Evolutionary conservation across 2,797 vertebrate genomes (phyloP).

Genomic region (Melanotaenia trifasciata): DNA sequence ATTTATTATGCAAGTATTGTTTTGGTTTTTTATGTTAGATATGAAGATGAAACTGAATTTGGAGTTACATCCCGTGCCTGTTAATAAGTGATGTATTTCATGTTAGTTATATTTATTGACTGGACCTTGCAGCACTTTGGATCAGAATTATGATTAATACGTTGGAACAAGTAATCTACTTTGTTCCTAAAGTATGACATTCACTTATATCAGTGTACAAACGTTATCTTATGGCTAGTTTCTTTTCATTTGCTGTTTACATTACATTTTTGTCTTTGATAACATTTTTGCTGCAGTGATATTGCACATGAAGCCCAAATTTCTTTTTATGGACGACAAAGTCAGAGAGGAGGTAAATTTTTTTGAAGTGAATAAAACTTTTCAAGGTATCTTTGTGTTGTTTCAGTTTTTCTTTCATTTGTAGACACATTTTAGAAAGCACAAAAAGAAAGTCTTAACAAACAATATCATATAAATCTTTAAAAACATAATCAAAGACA

Average conservation of each 20-base stretch:
- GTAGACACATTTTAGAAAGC: background rate
- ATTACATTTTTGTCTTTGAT: constrained; percentile 64
- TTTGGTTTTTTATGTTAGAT: constrained; percentile 39
- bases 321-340: constrained; percentile 73
- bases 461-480: background rate
- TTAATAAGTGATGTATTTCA: constrained; percentile 67
- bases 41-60: constrained; percentile 52
- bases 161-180: constrained; percentile 42
- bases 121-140: constrained; percentile 75
- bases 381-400: constrained; percentile 60
- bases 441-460: background rate
- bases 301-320: constrained; percentile 79
- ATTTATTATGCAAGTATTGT: constrained; percentile 45
- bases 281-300: constrained; percentile 70
- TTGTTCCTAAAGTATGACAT: constrained; percentile 47
- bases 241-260: constrained; percentile 69
- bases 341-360: constrained; percentile 74
- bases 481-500: no score
- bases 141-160: constrained; percentile 64
- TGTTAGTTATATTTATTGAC: constrained; percentile 70
- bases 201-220: constrained; percentile 38
- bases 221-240: constrained; percentile 53
- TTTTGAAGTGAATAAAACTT: constrained; percentile 84
- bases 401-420: background rate
- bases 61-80: constrained; percentile 80